Evolutionary conservation across 2,113 vertebrate genomes (phyloP).

Genomic region (Sapajus apella): DNA sequence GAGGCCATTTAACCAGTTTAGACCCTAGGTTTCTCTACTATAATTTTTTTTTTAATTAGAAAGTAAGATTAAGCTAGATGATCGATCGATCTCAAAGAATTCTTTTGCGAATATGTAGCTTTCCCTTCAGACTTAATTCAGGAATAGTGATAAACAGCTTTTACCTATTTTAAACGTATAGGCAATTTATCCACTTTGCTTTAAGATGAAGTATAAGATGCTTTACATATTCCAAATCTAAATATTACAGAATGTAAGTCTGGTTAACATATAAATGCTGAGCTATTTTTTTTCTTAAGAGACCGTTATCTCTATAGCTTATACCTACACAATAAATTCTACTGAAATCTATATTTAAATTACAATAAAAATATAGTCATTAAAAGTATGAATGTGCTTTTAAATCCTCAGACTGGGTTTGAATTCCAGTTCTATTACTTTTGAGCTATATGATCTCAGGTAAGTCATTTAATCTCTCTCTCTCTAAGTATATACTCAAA

Average conservation of each 20-base stretch:
- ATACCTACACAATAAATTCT: background rate
- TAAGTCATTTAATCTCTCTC: background rate
- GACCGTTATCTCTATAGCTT: background rate
- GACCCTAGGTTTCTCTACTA: background rate
- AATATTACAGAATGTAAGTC: background rate
- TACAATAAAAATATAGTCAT: slow-evolving; percentile 18
- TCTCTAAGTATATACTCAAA: background rate
- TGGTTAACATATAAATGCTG: background rate
- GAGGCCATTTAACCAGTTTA: background rate
- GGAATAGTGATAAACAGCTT: background rate
- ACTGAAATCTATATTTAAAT: slow-evolving; percentile 14
- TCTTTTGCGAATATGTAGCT: background rate
- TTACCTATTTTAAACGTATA: slow-evolving; percentile 18
- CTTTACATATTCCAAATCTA: background rate
- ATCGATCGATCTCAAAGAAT: background rate
- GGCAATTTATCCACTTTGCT: background rate
- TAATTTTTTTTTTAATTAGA: background rate
- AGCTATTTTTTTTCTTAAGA: slow-evolving; percentile 27
- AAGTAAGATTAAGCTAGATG: slow-evolving; percentile 33
- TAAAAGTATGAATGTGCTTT: background rate
- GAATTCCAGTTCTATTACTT: background rate
- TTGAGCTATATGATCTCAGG: background rate
- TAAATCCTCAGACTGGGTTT: background rate
- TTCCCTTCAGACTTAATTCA: background rate
- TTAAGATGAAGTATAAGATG: background rate